Percentiles rank a stretch among this genome's conserved stretches.
These are phyloP conservation scores for Conistra vaccinii DNA, from an alignment of 2,888 invertebrate species.

Conservation along the genomic window DNA sequence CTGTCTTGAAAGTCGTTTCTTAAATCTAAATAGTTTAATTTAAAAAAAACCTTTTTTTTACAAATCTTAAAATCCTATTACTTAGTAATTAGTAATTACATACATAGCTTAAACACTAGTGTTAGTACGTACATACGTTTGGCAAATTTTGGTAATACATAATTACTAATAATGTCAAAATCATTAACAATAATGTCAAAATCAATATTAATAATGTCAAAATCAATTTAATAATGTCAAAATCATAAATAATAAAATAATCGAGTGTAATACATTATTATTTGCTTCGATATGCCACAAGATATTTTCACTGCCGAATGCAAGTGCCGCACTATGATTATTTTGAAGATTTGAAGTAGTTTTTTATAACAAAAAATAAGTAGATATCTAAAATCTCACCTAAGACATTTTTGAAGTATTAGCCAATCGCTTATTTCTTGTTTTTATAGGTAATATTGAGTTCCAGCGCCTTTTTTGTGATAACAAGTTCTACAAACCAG, in stretches of 20 bases:
- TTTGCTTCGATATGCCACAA: background rate
- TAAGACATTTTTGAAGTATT: background rate
- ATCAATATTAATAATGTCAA: too few relatives aligned
- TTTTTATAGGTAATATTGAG: conserved; percentile 2
- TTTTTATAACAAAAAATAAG: background rate
- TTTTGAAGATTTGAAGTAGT: background rate
- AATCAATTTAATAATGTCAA: too few relatives aligned
- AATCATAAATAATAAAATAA: too few relatives aligned
- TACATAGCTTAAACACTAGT: too few relatives aligned
- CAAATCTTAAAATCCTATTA: background rate
- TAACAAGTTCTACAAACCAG: conserved; percentile 33
- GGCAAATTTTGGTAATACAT: too few relatives aligned
- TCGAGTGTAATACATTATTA: background rate
- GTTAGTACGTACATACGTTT: too few relatives aligned
- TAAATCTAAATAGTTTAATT: background rate
- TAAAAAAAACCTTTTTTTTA: too few relatives aligned
- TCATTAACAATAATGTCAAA: too few relatives aligned
- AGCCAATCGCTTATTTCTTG: background rate
- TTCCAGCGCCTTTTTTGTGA: conserved; percentile 17
- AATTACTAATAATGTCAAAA: too few relatives aligned
- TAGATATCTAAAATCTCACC: background rate
- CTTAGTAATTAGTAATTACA: too few relatives aligned
- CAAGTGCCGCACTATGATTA: too few relatives aligned
- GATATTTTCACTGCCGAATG: background rate
- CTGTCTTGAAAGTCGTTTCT: too few relatives aligned